Percentiles rank a stretch among this genome's conserved stretches.
Evolutionary conservation across 2,113 vertebrate species (phyloP).

Genomic region (Aix galericulata): DNA sequence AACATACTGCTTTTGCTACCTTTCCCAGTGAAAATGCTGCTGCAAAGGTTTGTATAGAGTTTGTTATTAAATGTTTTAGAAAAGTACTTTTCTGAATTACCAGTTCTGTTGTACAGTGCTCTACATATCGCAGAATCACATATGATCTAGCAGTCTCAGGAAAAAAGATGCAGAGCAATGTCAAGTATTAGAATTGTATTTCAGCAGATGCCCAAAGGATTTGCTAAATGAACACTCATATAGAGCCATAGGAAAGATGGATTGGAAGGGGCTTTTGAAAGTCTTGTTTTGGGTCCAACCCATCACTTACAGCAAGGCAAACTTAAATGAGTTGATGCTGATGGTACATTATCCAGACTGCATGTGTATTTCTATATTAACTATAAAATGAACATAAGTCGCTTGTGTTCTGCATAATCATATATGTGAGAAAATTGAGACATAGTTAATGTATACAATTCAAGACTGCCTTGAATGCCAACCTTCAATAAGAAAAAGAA

Average conservation of each 20-base stretch:
- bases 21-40: conserved; percentile 88
- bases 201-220: background rate
- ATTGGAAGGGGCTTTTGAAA: background rate
- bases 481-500: background rate
- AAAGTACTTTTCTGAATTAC: background rate
- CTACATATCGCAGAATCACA: too few species aligned
- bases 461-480: background rate
- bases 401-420: background rate
- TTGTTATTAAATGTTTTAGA: background rate
- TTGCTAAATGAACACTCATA: background rate
- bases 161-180: background rate
- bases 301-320: background rate
- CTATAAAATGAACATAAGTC: background rate
- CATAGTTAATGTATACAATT: background rate
- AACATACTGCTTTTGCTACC: conserved; percentile 92
- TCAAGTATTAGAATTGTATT: background rate
- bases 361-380: background rate
- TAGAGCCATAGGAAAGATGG: background rate
- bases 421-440: background rate
- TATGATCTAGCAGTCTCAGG: accelerated
- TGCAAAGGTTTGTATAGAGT: conserved; percentile 79
- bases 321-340: background rate
- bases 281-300: background rate
- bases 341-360: background rate
- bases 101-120: background rate